These are phyloP conservation scores for Corythornis madagascariensis DNA, from an alignment of 2,113 vertebrate genomes.

Conservation along the genomic window DNA sequence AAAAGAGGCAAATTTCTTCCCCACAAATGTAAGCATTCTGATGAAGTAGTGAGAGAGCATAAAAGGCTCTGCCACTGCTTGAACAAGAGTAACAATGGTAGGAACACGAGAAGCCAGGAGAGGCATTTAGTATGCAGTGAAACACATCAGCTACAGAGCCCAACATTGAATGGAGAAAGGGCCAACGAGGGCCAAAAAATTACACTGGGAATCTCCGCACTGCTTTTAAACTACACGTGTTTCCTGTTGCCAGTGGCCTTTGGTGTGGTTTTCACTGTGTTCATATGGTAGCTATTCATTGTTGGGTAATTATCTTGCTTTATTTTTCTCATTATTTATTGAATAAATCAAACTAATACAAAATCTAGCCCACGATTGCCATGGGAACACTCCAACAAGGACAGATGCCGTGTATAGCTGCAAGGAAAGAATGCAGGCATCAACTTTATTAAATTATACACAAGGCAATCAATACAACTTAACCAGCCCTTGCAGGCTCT, in stretches of 20 bases:
- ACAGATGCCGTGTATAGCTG: constrained; percentile 65
- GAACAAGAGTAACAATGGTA: neutral
- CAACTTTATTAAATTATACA: constrained; percentile 67
- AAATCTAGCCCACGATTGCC: constrained; percentile 69
- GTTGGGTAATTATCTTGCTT: constrained; percentile 74
- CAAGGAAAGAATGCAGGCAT: constrained; percentile 50
- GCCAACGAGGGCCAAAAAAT: constrained; percentile 25
- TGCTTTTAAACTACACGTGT: neutral
- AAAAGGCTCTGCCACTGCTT: neutral
- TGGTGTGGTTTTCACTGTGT: constrained; percentile 53
- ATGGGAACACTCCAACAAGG: constrained; percentile 74
- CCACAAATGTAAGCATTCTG: neutral
- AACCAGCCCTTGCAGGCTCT: constrained; percentile 48
- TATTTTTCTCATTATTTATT: constrained; percentile 80
- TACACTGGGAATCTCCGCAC: neutral
- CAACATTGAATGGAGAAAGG: neutral
- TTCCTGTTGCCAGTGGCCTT: constrained; percentile 37
- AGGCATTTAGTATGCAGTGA: neutral
- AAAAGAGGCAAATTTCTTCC: neutral
- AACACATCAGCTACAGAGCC: neutral
- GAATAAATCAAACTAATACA: constrained; percentile 81
- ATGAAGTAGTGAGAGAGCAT: neutral
- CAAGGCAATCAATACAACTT: constrained; percentile 67
- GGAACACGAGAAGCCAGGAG: neutral
- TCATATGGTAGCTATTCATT: constrained; percentile 73